Evolutionary conservation across 2,888 invertebrate species (phyloP), one percentile per base, ranked within the genome.

Genomic region (Megastigmus dorsalis): DNA sequence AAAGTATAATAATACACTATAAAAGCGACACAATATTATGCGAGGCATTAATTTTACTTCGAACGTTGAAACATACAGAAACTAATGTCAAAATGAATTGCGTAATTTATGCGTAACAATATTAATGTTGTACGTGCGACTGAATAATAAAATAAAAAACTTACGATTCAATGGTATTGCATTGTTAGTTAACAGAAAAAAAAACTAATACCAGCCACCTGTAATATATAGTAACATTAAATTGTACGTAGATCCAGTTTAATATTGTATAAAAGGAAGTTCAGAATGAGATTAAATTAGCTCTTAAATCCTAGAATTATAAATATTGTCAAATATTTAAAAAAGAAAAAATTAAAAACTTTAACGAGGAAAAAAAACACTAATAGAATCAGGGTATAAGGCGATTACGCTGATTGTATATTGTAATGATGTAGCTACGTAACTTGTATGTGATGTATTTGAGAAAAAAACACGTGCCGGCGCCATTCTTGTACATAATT

Each of bases 371-470:
- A 18, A 63, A 26, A 36, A n/a, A 20, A 30, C 41, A 54, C 54
- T 65, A 18, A 66, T 54, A 66, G 43, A 66, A 66, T 30, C 66
- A 66, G 66, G 66, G 66, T 66, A 66, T 54, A 48, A 52, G 52
- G 65, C 23, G 62, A 60, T 45, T 60, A 30, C 45, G 33, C 33
- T 65, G 54, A 43, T 66, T 66, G 43, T 43, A 30, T 66, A 66
- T 41, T 30, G 41, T 63, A 41, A 20, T 30, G 43, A 18, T 50
- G 66, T 54, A 54, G 54, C 5, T 54, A 54, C 38, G 20, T 36
- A 50, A 52, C 26, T 65, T 48, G 13, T 30, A 45, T 69, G 50
- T 69, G 50, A 69, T 60, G 59, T 69, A 60, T 41, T 59, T 41
- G 33, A 50, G n/a, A n/a, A n/a, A n/a, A n/a, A n/a, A n/a, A 50